Evolutionary conservation across 2,888 invertebrate species (phyloP).

Genomic region (Spatulosminthurus flaviceps): DNA sequence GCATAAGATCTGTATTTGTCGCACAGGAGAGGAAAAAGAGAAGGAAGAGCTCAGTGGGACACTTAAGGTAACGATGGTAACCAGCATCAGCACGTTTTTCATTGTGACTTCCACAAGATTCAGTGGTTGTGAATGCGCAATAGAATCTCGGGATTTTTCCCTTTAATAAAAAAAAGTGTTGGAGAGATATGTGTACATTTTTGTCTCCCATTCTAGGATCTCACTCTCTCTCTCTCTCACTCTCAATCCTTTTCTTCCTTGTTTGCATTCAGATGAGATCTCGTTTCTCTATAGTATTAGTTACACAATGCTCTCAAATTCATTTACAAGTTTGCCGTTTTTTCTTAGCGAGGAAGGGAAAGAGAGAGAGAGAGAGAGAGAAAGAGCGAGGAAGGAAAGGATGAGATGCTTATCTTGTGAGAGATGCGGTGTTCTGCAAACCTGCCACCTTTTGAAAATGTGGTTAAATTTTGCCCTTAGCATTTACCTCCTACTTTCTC

Average conservation of each 20-base stretch:
- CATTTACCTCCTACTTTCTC: neutral
- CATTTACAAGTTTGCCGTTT: neutral
- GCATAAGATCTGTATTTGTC: conserved; percentile 18
- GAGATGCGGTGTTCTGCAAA: neutral
- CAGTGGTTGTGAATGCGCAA: conserved; percentile 21
- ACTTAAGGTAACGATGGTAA: conserved; percentile 28
- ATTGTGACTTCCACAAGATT: conserved; percentile 20
- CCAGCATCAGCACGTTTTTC: conserved; percentile 20
- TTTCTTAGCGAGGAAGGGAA: neutral
- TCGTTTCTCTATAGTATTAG: conserved; percentile 10
- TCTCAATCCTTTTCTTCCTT: neutral
- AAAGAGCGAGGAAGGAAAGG: too few relatives aligned
- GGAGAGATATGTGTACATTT: neutral
- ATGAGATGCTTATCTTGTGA: neutral
- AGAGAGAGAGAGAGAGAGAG: too few relatives aligned
- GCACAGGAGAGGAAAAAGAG: conserved; percentile 13
- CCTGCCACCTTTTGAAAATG: conserved; percentile 9
- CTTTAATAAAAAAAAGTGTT: neutral
- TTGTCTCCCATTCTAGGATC: too few relatives aligned
- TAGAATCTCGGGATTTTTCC: conserved; percentile 8
- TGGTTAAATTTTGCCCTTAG: conserved; percentile 6
- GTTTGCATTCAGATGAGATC: conserved; percentile 14
- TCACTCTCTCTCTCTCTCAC: neutral
- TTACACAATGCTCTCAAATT: neutral
- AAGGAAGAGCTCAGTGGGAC: conserved; percentile 26